Evolutionary conservation across 2,797 vertebrate genomes (phyloP), one percentile per base, ranked within the genome.

Genomic region (Pempheris klunzingeri): DNA sequence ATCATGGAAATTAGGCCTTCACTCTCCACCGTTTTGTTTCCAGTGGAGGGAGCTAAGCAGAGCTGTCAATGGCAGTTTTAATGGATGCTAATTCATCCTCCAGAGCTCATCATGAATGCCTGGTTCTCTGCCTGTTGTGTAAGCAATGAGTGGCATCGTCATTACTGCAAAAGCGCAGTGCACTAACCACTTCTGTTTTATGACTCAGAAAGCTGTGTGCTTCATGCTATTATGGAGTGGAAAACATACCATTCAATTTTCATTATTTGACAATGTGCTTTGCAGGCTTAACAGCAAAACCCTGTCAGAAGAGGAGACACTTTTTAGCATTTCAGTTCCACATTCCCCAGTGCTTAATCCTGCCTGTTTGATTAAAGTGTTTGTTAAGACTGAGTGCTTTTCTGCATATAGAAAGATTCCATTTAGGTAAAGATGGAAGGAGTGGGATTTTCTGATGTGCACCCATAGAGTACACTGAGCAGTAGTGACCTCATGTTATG

Each of bases 21-120:
- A 74, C 81, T 86, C 78, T 78, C 57, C 64, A 46, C 71, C 66
- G 75, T 82, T 86, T 84, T 66, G 80, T 87, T 83, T 81, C 87
- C 84, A 87, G 72, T 26, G 71, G 78, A 78, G 73, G 80, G 70
- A 86, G 77, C 81, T 87, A 83, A 82, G 79, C 70, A 1, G 80
- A 82, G 81, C 88, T 85, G 87, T 89, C 86, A 85, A 43, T 82
- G 72, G 77, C 64, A 52, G 57, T 78, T 91, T 86, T 91, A 92
- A 90, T 90, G 86, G 87, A 88, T 89, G 85, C 85, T 91, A 88
- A 91, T 90, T 91, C 80, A 87, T 89, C 87, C 86, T 77, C 82
- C 87, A 84, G 85, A 87, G 73, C 86, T 86, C 77, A 79, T 88
- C 87, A 89, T 71, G 84, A 89, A 85, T 75, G 83, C 83, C 39